These are phyloP conservation scores for Potamarius usumacintae DNA, from an alignment of 2,113 vertebrate genomes.

Conservation along the genomic window DNA sequence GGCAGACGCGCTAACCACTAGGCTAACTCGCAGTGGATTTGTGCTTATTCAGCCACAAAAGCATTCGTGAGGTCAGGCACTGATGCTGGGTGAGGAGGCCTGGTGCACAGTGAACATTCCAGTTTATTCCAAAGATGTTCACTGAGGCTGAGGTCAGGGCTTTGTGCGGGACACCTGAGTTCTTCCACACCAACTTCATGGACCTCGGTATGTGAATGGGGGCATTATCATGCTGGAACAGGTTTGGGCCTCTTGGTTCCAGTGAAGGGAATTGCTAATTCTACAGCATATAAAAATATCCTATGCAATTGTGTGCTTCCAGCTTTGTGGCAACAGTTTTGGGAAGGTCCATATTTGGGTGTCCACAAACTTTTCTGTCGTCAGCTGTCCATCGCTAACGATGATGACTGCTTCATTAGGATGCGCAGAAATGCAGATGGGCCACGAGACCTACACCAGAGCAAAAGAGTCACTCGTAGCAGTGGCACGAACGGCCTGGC, in stretches of 20 bases:
- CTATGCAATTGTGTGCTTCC: neutral
- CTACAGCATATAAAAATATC: neutral
- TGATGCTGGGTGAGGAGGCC: neutral
- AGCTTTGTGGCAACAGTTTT: neutral
- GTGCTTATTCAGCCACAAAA: neutral
- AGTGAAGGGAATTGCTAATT: neutral
- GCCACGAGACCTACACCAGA: too few relatives aligned
- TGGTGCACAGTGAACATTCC: neutral
- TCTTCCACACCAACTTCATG: neutral
- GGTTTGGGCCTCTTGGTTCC: neutral
- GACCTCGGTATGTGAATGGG: neutral
- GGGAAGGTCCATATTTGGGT: neutral
- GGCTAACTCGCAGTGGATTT: too few relatives aligned
- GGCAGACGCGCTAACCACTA: too few relatives aligned
- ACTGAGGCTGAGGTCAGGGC: neutral
- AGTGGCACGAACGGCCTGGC: too few relatives aligned
- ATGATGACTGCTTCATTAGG: too few relatives aligned
- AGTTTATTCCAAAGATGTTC: neutral
- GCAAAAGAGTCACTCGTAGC: too few relatives aligned
- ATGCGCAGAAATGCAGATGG: too few relatives aligned
- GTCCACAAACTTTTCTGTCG: neutral
- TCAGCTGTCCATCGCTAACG: too few relatives aligned
- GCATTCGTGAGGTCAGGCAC: neutral
- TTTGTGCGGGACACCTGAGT: neutral
- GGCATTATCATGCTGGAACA: neutral